A percentile compares a stretch with the other conserved stretches of the same genome.
Conservation (phyloP, 1,140 invertebrate genomes). For the Drosophila bifasciata region DNA sequence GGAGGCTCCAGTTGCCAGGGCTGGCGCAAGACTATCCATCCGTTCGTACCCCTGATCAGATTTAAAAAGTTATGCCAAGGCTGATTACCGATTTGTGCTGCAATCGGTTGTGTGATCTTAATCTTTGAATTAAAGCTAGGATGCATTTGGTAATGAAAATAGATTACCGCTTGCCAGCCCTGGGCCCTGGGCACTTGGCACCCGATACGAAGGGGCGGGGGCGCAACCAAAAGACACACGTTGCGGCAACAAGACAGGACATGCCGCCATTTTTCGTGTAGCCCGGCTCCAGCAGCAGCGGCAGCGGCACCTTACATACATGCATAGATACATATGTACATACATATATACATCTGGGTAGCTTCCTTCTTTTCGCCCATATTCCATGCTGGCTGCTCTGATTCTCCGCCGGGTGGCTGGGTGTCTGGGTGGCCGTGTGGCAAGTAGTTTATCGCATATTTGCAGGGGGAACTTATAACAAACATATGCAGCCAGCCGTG, state of each 20-base stretch:
- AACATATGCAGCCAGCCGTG: constrained; percentile 57
- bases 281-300: constrained; percentile 2
- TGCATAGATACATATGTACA: neutral
- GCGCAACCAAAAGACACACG: constrained; percentile 29
- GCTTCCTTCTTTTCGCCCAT: constrained; percentile 8
- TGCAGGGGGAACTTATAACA: constrained; percentile 66
- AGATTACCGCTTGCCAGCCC: constrained; percentile 6
- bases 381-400: neutral
- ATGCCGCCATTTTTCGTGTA: constrained; percentile 62
- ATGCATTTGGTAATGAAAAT: too few relatives aligned
- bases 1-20: neutral
- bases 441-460: constrained; percentile 81
- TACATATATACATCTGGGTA: constrained; percentile 1
- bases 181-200: neutral
- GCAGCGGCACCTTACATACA: neutral
- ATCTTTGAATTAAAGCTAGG: too few relatives aligned
- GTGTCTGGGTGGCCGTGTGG: constrained; percentile 45
- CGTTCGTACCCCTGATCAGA: neutral
- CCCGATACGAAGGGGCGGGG: constrained; percentile 5
- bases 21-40: neutral
- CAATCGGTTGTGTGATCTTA: too few relatives aligned
- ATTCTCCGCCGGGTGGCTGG: constrained; percentile 27
- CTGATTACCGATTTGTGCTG: too few relatives aligned
- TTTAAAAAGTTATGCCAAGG: too few relatives aligned
- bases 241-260: constrained; percentile 53